Conservation (phyloP, 1,140 invertebrate species). For the Agrilus planipennis region DNA sequence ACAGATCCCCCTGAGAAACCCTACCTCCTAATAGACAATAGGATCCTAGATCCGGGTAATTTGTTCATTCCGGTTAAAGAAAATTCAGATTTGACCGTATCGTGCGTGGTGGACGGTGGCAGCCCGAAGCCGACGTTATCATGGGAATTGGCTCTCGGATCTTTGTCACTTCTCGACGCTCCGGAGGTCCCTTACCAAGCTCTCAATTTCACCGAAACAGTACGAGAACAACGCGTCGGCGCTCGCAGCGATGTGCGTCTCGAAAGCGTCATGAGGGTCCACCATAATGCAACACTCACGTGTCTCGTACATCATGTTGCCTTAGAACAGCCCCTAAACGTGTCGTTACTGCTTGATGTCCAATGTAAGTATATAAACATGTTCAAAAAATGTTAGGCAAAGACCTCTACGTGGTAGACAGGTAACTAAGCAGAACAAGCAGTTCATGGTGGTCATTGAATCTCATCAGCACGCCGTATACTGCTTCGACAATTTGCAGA, state of each 20-base stretch:
- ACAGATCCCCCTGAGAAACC: constrained; percentile 64
- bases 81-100: constrained; percentile 62
- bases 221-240: constrained; percentile 37
- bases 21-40: constrained; percentile 67
- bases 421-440: too few relatives aligned
- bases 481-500: too few relatives aligned
- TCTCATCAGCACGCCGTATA: too few relatives aligned
- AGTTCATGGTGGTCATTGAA: too few relatives aligned
- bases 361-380: constrained; percentile 74
- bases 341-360: constrained; percentile 62
- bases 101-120: constrained; percentile 73
- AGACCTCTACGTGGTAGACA: too few relatives aligned
- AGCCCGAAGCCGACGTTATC: constrained; percentile 61
- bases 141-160: constrained; percentile 54
- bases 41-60: constrained; percentile 68
- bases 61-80: constrained; percentile 72
- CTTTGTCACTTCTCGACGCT: constrained; percentile 39
- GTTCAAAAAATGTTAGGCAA: too few relatives aligned
- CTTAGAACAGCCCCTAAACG: constrained; percentile 50
- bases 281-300: constrained; percentile 62
- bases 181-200: constrained; percentile 38
- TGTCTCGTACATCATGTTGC: constrained; percentile 63
- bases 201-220: constrained; percentile 30
- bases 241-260: constrained; percentile 50
- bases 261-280: constrained; percentile 51